Evolutionary conservation across 2,888 invertebrate genomes (phyloP).

Genomic region (Coremacera marginata): DNA sequence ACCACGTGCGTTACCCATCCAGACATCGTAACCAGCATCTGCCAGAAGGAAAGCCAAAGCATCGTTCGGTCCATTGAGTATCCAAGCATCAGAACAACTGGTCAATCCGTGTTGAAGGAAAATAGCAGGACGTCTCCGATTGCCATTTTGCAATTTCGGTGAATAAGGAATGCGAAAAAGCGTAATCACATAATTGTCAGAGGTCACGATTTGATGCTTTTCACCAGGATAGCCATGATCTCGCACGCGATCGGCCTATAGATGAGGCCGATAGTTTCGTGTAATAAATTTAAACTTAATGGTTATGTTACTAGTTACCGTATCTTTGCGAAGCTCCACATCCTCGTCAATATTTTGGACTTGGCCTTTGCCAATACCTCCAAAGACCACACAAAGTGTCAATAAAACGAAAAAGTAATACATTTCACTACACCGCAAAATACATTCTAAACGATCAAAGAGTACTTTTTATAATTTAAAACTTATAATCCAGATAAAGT

Average conservation of each 20-base stretch:
- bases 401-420: background rate
- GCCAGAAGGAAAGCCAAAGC: conserved; percentile 49
- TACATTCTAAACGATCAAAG: background rate
- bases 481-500: too few species aligned
- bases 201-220: conserved; percentile 69
- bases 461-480: too few species aligned
- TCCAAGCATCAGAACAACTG: conserved; percentile 50
- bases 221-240: conserved; percentile 73
- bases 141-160: conserved; percentile 22
- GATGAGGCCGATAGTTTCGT: background rate
- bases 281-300: conserved; percentile 8
- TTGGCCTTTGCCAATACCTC: background rate
- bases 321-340: background rate
- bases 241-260: conserved; percentile 57
- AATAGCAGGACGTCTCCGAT: conserved; percentile 51
- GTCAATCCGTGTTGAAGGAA: conserved; percentile 70
- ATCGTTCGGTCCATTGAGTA: conserved; percentile 48
- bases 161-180: conserved; percentile 52
- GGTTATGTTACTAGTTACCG: conserved; percentile 6
- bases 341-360: conserved; percentile 3
- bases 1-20: conserved; percentile 54
- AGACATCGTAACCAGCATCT: conserved; percentile 55
- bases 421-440: background rate
- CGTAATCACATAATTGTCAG: conserved; percentile 50
- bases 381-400: background rate